These are phyloP conservation scores for Phoxinus phoxinus DNA, from an alignment of 2,113 vertebrate genomes.

Conservation along the genomic window DNA sequence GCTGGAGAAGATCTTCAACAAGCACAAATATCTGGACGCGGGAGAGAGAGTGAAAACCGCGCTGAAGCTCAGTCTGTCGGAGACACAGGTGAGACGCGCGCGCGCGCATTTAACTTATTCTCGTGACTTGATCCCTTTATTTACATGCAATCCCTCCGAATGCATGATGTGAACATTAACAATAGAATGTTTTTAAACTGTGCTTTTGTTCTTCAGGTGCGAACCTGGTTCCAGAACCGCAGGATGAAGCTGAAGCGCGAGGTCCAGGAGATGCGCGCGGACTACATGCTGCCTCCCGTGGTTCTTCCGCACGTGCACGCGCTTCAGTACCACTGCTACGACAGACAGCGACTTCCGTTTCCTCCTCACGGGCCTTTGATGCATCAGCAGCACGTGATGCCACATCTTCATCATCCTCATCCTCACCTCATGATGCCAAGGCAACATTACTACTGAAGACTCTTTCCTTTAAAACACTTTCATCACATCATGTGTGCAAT, in stretches of 20 bases:
- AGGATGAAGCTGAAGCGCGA: slow-evolving; percentile 88
- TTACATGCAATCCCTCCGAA: neutral
- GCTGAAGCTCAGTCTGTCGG: slow-evolving; percentile 76
- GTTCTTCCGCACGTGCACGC: slow-evolving; percentile 53
- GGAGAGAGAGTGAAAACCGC: slow-evolving; percentile 79
- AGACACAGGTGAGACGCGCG: slow-evolving; percentile 77
- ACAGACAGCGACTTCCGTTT: slow-evolving; percentile 59
- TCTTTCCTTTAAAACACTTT: slow-evolving; percentile 56
- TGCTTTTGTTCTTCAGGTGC: slow-evolving; percentile 71
- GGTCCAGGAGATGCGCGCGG: slow-evolving; percentile 75
- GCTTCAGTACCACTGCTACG: slow-evolving; percentile 63
- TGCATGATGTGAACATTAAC: neutral
- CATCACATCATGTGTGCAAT: slow-evolving; percentile 46
- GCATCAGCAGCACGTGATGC: slow-evolving; percentile 40
- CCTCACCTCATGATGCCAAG: slow-evolving; percentile 47
- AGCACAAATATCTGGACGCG: slow-evolving; percentile 79
- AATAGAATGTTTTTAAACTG: neutral
- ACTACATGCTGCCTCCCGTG: slow-evolving; percentile 68
- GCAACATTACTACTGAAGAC: slow-evolving; percentile 66
- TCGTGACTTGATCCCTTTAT: neutral
- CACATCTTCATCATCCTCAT: neutral
- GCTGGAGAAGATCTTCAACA: slow-evolving; percentile 81
- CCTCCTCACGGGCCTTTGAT: slow-evolving; percentile 41
- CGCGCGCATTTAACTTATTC: too few species aligned
- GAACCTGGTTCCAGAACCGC: slow-evolving; percentile 91